These are phyloP conservation scores for Habroteleia sp. DNA, from an alignment of 2,888 invertebrate genomes.

Conservation along the genomic window DNA sequence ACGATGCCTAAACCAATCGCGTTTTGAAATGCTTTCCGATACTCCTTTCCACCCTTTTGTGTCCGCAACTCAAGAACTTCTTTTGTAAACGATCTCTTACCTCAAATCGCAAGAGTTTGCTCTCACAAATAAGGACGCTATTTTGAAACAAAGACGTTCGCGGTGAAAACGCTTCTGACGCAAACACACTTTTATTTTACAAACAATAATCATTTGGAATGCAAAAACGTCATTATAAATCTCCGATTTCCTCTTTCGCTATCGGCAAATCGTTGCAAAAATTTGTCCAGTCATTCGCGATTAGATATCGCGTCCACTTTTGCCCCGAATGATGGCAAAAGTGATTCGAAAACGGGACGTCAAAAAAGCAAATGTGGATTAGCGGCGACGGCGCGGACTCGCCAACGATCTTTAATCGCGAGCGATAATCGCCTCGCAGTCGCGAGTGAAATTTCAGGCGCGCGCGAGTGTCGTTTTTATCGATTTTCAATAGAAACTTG, in stretches of 20 bases:
- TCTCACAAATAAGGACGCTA: conserved; percentile 8
- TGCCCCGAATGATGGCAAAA: conserved; percentile 25
- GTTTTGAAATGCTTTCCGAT: conserved; percentile 20
- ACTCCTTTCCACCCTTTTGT: conserved; percentile 10
- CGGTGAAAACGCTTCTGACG: too few relatives aligned
- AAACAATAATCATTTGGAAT: too few relatives aligned
- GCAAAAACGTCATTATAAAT: too few relatives aligned
- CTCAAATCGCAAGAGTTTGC: conserved; percentile 11
- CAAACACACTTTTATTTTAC: too few relatives aligned
- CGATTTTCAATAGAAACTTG: conserved; percentile 35
- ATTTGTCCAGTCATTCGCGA: neutral
- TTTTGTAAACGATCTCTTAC: conserved; percentile 31
- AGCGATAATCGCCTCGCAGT: conserved; percentile 21
- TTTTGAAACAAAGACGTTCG: conserved; percentile 5
- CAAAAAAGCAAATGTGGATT: conserved; percentile 26
- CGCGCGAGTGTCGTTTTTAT: conserved; percentile 18
- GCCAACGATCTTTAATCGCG: conserved; percentile 21
- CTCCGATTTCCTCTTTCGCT: too few relatives aligned
- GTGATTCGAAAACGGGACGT: conserved; percentile 31
- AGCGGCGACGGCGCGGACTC: neutral
- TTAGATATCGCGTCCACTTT: conserved; percentile 5
- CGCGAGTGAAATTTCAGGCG: conserved; percentile 42
- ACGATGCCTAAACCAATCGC: too few relatives aligned
- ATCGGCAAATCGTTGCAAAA: too few relatives aligned
- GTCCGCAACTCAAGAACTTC: conserved; percentile 16